Percentiles rank a stretch among this genome's conserved stretches.
Conservation (phyloP, 1,140 invertebrate species). For the Zaprionus gabonicus region DNA sequence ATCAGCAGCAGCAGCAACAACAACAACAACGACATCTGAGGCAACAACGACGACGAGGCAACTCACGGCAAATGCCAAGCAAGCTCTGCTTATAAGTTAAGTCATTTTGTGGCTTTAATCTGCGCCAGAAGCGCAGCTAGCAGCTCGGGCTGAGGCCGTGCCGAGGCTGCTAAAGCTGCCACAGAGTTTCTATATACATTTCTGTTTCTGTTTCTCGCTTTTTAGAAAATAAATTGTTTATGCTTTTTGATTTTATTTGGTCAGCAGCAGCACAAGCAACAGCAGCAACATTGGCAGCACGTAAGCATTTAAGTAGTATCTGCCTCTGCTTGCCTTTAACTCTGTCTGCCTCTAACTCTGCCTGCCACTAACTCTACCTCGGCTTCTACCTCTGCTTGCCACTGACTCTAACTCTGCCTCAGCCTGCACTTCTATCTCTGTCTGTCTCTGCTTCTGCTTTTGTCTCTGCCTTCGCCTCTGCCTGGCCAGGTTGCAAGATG, state of each 20-base stretch:
- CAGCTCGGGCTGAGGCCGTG: constrained; percentile 7
- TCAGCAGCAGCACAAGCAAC: constrained; percentile 12
- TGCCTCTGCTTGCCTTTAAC: not conserved
- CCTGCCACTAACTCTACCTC: not conserved
- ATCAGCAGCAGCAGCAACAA: constrained; percentile 28
- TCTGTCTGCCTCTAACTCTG: not conserved
- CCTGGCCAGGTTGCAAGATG: constrained; percentile 53
- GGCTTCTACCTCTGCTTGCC: no score
- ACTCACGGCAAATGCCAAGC: constrained; percentile 63
- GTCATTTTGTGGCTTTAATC: constrained; percentile 68
- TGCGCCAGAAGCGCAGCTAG: constrained; percentile 27
- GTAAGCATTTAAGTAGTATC: constrained; percentile 32
- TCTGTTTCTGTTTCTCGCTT: constrained; percentile 17
- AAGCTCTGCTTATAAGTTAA: constrained; percentile 69
- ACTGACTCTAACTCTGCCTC: no score
- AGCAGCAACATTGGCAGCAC: constrained; percentile 5
- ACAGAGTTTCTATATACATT: not conserved
- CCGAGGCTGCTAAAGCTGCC: not conserved
- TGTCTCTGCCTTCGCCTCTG: not conserved
- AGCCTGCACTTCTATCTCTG: no score
- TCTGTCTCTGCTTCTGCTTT: no score
- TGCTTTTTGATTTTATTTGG: constrained; percentile 76
- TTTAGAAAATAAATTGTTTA: constrained; percentile 74
- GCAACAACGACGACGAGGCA: constrained; percentile 39
- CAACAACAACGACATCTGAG: constrained; percentile 1